Conservation (phyloP, 2,113 vertebrate species). For the Junco hyemalis region DNA sequence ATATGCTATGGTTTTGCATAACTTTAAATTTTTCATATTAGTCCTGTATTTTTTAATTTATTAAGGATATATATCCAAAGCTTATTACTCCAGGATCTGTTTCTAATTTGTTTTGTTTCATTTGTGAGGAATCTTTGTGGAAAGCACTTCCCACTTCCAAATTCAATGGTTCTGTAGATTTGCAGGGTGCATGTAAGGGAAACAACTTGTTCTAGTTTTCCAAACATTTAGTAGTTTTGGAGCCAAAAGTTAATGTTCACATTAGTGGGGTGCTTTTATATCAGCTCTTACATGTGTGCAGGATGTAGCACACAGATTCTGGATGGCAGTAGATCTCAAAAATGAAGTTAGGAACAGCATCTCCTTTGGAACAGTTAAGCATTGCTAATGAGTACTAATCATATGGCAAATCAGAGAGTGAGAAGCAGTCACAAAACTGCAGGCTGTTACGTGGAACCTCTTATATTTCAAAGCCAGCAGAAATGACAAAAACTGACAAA, state of each 20-base stretch:
- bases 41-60: background rate
- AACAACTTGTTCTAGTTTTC: background rate
- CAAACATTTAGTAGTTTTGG: background rate
- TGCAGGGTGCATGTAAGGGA: background rate
- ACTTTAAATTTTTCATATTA: background rate
- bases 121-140: background rate
- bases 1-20: background rate
- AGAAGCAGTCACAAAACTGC: conserved; percentile 14
- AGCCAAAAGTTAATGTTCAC: background rate
- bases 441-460: background rate
- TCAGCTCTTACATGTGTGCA: background rate
- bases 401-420: conserved; percentile 12
- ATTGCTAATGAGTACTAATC: conserved; percentile 46
- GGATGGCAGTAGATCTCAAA: background rate
- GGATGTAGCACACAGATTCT: background rate
- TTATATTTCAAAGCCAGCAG: conserved; percentile 18
- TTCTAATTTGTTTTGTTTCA: background rate
- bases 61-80: background rate
- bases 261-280: background rate
- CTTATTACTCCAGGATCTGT: background rate
- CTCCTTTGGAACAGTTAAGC: background rate
- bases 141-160: background rate
- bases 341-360: background rate
- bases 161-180: background rate
- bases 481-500: conserved; percentile 8